Conservation (phyloP, 37 sponge, comb jelly and placozoan species). For the Lycopodina hypogea region DNA sequence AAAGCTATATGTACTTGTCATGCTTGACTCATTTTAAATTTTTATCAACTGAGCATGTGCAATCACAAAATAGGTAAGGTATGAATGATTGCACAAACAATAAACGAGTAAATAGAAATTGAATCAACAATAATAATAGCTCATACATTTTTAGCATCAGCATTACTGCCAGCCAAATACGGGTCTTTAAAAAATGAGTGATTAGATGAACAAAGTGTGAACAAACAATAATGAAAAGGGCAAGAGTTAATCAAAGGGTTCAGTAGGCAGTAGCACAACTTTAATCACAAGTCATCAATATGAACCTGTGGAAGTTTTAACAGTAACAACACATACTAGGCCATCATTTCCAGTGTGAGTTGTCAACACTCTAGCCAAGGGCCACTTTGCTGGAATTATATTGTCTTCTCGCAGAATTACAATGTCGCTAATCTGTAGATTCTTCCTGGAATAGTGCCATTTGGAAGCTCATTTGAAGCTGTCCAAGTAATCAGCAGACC, state of each 20-base stretch:
- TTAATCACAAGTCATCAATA: background rate
- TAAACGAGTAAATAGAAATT: too few species aligned
- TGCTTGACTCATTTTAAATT: too few species aligned
- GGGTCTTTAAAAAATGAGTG: background rate
- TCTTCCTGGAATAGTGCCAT: too few species aligned
- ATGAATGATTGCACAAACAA: background rate
- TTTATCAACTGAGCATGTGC: background rate
- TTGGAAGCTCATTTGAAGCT: too few species aligned
- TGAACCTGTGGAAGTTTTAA: background rate
- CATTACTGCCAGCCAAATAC: background rate
- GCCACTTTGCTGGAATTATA: too few species aligned
- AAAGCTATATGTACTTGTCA: too few species aligned
- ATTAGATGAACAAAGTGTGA: too few species aligned
- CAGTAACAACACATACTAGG: background rate
- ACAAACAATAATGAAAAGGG: background rate
- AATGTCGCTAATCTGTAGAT: background rate
- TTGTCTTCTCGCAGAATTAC: background rate
- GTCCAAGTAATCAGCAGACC: too few species aligned
- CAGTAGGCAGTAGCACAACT: background rate
- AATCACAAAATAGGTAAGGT: background rate
- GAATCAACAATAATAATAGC: background rate
- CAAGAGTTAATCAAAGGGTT: background rate
- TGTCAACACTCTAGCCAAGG: background rate
- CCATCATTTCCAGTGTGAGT: background rate
- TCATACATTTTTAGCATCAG: background rate